Base-by-base conservation (phyloP, 2,113 vertebrate species). In the Sciurus niger region DNA sequence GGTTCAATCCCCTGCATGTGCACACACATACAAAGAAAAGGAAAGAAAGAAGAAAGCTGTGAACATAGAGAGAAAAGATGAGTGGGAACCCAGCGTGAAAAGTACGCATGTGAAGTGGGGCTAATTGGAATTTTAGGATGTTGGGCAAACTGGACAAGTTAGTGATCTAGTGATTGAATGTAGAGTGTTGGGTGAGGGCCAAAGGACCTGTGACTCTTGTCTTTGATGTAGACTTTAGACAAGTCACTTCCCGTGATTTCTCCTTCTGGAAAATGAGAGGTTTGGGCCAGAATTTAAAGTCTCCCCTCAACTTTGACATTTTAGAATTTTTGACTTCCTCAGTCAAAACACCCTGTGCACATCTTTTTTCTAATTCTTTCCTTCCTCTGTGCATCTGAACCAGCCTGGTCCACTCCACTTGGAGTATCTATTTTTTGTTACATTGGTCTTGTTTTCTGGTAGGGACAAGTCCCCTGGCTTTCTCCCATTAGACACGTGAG, bases 291-390 rank as follows among this genome's bases (percentile, higher is more conserved):
- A 94, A n/a, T 63, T 68, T 60, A 32, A 76, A 93, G 55, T 63
- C 60, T 4, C 7, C 24, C 79, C 60, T 89, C 68, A 73, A 60
- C 30, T 77, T 68, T 77, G 85, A 84, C 48, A 46, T 80, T 78
- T 78, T 77, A 85, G 67, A 94, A 88, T 89, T 90, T 34, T 67
- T 77, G 67, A 88, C 85, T 87, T 83, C 22, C 6, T 14, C 18
- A 37, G n/a, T 84, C 34, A 77, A 93, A 97, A 84, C 72, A 65
- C 14, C 3, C 10, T 20, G 30, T 58, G n/a, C 48, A 48, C 28
- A 79, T 76, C 43, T 91, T 89, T 93, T 4, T 82, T 85, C 93
- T 92, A 51, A 70, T 84, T 94, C 72, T 60, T 1, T 28, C 51
- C 88, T 68, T 72, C 18, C 37, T 77, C 46, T 55, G 58, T 8